Percentiles rank a stretch among this genome's conserved stretches.
These are phyloP conservation scores for Thunnus albacares DNA, from an alignment of 2,797 vertebrate species.

Conservation along the genomic window DNA sequence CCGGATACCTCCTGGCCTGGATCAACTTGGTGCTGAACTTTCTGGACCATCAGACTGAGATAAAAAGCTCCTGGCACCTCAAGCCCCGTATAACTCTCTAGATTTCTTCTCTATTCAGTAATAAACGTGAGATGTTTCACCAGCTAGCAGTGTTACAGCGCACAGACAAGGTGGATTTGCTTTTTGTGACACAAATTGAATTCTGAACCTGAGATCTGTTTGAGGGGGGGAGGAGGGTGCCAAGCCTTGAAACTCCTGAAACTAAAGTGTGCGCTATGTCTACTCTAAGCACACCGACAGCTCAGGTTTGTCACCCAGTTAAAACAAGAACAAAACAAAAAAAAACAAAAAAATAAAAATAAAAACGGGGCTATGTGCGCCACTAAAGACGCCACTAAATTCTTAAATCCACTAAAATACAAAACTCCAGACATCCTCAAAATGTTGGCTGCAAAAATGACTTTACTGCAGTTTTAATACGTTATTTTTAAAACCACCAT, in stretches of 20 bases:
- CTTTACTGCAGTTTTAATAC: conserved; percentile 85
- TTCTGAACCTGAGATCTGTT: conserved; percentile 68
- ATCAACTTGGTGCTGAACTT: conserved; percentile 17
- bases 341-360: not conserved
- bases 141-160: conserved; percentile 29
- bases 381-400: conserved; percentile 32
- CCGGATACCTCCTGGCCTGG: not conserved
- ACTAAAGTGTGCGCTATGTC: conserved; percentile 21
- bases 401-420: conserved; percentile 62
- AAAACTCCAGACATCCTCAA: conserved; percentile 75
- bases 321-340: not conserved
- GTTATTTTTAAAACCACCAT: conserved; percentile 84
- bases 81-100: not conserved
- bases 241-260: conserved; percentile 24
- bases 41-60: conserved; percentile 38
- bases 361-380: conserved; percentile 29
- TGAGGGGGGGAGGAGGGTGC: conserved; percentile 20
- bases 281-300: conserved; percentile 42
- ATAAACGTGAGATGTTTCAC: conserved; percentile 29
- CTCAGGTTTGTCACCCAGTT: conserved; percentile 42
- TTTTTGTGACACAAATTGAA: conserved; percentile 36
- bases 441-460: conserved; percentile 80
- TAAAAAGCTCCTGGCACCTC: conserved; percentile 11
- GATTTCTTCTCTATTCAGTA: conserved; percentile 11
- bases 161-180: conserved; percentile 33